Base-by-base conservation (phyloP, 2,888 invertebrate genomes). In the Capitulum mitella region DNA sequence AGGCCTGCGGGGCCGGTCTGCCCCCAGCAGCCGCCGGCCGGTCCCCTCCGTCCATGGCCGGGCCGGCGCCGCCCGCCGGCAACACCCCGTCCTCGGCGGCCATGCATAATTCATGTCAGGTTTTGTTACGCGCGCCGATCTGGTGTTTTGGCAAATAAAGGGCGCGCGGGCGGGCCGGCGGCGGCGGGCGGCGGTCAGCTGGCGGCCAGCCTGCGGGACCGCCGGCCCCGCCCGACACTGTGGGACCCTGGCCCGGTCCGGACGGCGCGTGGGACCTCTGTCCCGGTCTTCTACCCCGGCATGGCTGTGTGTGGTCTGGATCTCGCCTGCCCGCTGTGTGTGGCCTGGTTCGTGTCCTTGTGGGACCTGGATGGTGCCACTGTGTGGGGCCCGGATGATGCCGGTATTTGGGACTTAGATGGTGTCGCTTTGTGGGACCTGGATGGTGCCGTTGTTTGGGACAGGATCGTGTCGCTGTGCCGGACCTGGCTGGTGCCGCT, bases 71-170 rank as follows among this genome's bases (percentile, higher is more conserved):
- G 6, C 10, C n/a, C 58, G 8, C 58, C 5, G 22, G 29, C 58
- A 8, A 19, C 58, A 10, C 10, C 58, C 5, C 58, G 29, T 12
- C 58, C 10, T 12, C 58, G n/a, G n/a, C 58, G 58, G 58, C 58
- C 58, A 58, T 58, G 29, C 58, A 58, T 58, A 58, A 58, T 58
- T 10, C 58, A 58, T 58, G 58, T 1, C 58, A 12, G 58, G 58
- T 12, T 12, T n/a, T 58, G 58, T 58, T 58, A 58, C 58, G 58
- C 29, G 3, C 58, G 29, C 12, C 58, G 29, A 58, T 58, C 58
- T 29, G 58, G n/a, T 58, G 58, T 58, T 58, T 58, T 10, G 58
- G n/a, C 58, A 58, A 58, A 58, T 58, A n/a, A 58, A 58, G n/a
- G n/a, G 58, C 29, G 58, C n/a, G 58, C 43, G 29, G 29, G 58